Conservation (phyloP, 1,140 invertebrate species). For the Trichonephila clavata region DNA sequence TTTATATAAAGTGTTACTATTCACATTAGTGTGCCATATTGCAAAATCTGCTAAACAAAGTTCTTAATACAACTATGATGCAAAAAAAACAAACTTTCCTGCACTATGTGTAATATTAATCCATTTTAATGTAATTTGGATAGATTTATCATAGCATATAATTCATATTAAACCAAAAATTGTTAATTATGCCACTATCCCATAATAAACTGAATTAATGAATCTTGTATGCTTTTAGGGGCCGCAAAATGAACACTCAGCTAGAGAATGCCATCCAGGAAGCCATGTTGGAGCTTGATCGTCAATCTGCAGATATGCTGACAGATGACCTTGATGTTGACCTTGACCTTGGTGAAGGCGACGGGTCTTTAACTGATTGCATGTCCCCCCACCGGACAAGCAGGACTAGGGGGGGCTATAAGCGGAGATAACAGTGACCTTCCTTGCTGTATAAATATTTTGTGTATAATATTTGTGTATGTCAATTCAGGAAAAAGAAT, state of each 20-base stretch:
- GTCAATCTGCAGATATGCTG: constrained; percentile 80
- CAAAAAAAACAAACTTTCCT: no score
- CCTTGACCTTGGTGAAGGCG: neutral
- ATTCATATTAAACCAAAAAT: no score
- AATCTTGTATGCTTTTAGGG: constrained; percentile 83
- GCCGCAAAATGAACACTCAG: constrained; percentile 93
- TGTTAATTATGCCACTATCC: no score
- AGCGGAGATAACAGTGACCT: constrained; percentile 68
- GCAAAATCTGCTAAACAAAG: no score
- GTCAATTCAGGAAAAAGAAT: constrained; percentile 14
- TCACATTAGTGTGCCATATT: no score
- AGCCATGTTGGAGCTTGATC: constrained; percentile 91
- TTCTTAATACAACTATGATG: no score
- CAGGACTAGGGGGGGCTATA: constrained; percentile 39
- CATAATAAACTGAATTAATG: neutral
- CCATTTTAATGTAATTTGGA: no score
- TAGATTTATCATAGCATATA: no score
- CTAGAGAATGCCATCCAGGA: constrained; percentile 94
- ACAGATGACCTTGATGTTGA: constrained; percentile 50
- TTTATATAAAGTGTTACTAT: no score
- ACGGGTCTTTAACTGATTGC: neutral
- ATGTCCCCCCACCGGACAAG: constrained; percentile 45
- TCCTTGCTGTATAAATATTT: constrained; percentile 32
- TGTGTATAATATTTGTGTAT: constrained; percentile 44
- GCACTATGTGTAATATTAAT: no score